Percentiles rank a stretch among this genome's conserved stretches.
Conservation (phyloP, 2,888 invertebrate genomes). For the Icerya purchasi region DNA sequence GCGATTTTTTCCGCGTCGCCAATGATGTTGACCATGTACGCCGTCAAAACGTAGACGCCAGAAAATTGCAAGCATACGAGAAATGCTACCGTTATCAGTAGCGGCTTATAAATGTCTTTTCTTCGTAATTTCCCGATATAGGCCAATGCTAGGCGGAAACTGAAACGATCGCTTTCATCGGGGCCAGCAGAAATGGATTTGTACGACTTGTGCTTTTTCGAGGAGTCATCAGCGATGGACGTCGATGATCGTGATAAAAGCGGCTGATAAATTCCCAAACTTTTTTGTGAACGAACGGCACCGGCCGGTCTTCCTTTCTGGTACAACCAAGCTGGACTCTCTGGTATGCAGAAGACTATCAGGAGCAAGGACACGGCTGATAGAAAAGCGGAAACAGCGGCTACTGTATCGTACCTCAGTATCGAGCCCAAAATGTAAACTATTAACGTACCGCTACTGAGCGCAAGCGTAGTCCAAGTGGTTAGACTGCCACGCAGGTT, state of each 20-base stretch:
- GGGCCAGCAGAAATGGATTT: not conserved
- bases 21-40: conserved; percentile 33
- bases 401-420: conserved; percentile 24
- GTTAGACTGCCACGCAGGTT: conserved; percentile 29
- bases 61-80: conserved; percentile 36
- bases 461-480: conserved; percentile 32
- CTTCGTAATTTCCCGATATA: not conserved
- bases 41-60: conserved; percentile 33
- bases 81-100: conserved; percentile 27
- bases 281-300: conserved; percentile 24
- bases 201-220: not conserved
- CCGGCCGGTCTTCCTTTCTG: conserved; percentile 28
- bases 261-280: conserved; percentile 17
- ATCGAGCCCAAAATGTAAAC: conserved; percentile 32
- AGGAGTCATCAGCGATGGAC: not conserved
- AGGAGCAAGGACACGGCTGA: conserved; percentile 27
- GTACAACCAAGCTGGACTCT: conserved; percentile 34
- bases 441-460: conserved; percentile 31
- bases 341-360: conserved; percentile 28
- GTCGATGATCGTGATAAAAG: not conserved
- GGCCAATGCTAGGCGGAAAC: not conserved
- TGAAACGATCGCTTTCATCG: not conserved
- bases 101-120: conserved; percentile 27
- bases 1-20: not conserved
- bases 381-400: conserved; percentile 22